Conservation (phyloP, 2,888 invertebrate genomes). For the Lissonota sp. region DNA sequence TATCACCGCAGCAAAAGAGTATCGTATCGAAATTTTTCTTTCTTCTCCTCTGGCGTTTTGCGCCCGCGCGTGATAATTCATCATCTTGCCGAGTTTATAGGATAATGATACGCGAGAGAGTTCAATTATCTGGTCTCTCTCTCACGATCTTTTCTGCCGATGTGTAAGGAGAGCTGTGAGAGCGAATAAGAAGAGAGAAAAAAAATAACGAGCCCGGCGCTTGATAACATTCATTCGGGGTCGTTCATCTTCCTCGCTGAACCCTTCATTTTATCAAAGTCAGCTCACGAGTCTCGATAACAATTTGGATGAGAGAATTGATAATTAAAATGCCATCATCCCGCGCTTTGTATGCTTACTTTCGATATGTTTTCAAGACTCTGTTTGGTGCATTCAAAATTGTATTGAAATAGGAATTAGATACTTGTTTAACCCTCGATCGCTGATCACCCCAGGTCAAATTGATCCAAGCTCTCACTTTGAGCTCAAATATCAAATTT, state of each 20-base stretch:
- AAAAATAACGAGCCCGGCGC: constrained; percentile 17
- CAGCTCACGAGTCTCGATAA: constrained; percentile 31
- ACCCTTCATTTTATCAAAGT: constrained; percentile 23
- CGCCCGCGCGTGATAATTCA: constrained; percentile 24
- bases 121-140: constrained; percentile 56
- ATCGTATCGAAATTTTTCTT: background rate
- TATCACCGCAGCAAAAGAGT: constrained; percentile 21
- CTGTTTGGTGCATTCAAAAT: background rate
- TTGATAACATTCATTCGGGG: constrained; percentile 62
- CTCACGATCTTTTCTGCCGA: constrained; percentile 20
- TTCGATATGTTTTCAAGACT: background rate
- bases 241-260: constrained; percentile 55
- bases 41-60: background rate
- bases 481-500: too few species aligned
- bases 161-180: background rate
- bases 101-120: constrained; percentile 48
- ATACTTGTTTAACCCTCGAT: too few species aligned
- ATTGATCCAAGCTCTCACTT: too few species aligned
- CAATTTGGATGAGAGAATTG: constrained; percentile 47
- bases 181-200: constrained; percentile 10
- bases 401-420: background rate
- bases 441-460: too few species aligned
- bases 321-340: constrained; percentile 53
- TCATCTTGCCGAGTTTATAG: constrained; percentile 20
- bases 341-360: background rate